Percentiles rank a stretch among this genome's conserved stretches.
These are phyloP conservation scores for Drosophila barbarae DNA, from an alignment of 2,888 invertebrate species.

Conservation along the genomic window DNA sequence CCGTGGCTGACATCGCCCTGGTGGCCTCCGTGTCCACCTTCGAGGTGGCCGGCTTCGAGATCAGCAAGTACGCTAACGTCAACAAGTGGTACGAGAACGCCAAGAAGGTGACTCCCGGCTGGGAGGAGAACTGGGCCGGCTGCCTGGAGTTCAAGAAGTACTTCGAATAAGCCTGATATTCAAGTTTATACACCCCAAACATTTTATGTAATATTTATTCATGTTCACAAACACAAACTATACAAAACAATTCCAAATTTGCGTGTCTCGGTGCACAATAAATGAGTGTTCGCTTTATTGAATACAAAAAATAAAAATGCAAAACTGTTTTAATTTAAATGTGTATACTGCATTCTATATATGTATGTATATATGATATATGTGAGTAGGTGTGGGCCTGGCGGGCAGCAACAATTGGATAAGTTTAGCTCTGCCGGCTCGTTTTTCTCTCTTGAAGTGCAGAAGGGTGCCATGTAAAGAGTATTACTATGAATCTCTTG, in stretches of 20 bases:
- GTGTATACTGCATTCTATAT: too few species aligned
- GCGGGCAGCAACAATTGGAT: slow-evolving; percentile 18
- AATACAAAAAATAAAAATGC: slow-evolving; percentile 40
- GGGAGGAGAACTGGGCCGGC: slow-evolving; percentile 82
- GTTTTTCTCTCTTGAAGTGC: slow-evolving; percentile 11
- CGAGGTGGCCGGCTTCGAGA: slow-evolving; percentile 85
- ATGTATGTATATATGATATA: not conserved
- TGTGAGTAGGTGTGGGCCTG: not conserved
- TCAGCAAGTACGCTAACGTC: slow-evolving; percentile 86
- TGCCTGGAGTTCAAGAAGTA: slow-evolving; percentile 81
- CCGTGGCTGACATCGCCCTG: slow-evolving; percentile 88
- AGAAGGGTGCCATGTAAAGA: slow-evolving; percentile 7
- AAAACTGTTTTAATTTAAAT: slow-evolving; percentile 15
- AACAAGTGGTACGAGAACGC: slow-evolving; percentile 83
- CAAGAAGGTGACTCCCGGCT: slow-evolving; percentile 83
- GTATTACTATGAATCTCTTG: not conserved
- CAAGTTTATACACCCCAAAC: slow-evolving; percentile 12
- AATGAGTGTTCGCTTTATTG: slow-evolving; percentile 62
- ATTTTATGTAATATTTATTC: slow-evolving; percentile 44
- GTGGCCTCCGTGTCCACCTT: slow-evolving; percentile 85
- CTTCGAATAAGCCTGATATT: slow-evolving; percentile 60
- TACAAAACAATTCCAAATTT: slow-evolving; percentile 43
- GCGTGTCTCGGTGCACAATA: slow-evolving; percentile 50
- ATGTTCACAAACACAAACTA: slow-evolving; percentile 24
- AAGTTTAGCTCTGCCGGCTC: slow-evolving; percentile 1